Evolutionary conservation across 2,113 vertebrate species (phyloP).

Genomic region (Oreochromis aureus): DNA sequence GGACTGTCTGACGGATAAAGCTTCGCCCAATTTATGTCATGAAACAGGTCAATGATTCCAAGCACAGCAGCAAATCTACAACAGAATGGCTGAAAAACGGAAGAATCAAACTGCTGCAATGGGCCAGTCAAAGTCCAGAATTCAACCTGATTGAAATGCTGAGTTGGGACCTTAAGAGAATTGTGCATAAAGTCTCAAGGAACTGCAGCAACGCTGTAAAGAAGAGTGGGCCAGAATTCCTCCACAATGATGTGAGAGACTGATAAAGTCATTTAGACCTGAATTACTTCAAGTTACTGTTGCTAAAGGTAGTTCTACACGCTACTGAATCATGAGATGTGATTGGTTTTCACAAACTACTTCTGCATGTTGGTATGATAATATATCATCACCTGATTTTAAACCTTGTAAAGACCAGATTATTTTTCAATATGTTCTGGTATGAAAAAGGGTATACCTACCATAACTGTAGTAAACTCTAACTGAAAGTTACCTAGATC

Average conservation of each 20-base stretch:
- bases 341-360: background rate
- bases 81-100: background rate
- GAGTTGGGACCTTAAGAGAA: background rate
- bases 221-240: background rate
- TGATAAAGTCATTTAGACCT: background rate
- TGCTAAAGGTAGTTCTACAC: background rate
- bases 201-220: background rate
- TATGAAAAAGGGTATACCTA: background rate
- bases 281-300: background rate
- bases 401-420: background rate
- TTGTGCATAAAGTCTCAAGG: background rate
- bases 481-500: background rate
- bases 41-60: background rate
- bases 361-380: background rate
- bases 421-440: background rate
- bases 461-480: background rate
- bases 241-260: background rate
- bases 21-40: background rate
- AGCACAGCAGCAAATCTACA: background rate
- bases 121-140: background rate
- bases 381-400: background rate
- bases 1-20: background rate
- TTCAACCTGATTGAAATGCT: background rate
- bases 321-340: background rate
- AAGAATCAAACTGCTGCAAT: background rate